phyloP scores from a whole-genome alignment of 2,113 vertebrate species.

The Labeo catla region DNA sequence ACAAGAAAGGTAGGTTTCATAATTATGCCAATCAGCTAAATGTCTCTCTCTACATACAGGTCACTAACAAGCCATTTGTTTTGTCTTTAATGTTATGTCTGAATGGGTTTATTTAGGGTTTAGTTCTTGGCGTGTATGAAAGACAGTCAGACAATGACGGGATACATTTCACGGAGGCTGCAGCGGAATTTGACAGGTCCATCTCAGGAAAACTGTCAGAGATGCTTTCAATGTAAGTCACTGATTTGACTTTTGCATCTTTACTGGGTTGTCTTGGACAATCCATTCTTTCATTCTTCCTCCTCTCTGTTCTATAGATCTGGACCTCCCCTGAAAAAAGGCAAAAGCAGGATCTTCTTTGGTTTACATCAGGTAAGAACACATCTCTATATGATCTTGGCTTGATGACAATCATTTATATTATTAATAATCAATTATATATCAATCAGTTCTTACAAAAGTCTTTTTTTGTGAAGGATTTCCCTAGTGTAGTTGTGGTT shows the following conservation, averaged over 20 bases:
- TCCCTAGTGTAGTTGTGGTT: conserved; percentile 86
- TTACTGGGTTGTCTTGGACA: no score
- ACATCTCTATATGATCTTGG: background rate
- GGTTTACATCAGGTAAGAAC: conserved; percentile 88
- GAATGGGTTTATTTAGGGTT: conserved; percentile 76
- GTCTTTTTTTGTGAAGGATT: conserved; percentile 77
- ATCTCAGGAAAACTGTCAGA: conserved; percentile 87
- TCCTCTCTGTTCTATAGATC: conserved; percentile 76
- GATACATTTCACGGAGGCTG: conserved; percentile 81
- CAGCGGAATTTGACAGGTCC: conserved; percentile 80
- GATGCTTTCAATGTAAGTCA: conserved; percentile 83
- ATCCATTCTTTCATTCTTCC: background rate
- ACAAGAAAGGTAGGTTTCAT: conserved; percentile 71
- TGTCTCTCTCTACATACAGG: background rate
- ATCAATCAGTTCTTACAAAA: background rate
- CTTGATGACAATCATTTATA: no score
- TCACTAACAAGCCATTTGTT: background rate
- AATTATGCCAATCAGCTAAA: background rate
- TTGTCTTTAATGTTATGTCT: background rate
- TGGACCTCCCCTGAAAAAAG: conserved; percentile 89
- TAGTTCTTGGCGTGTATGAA: conserved; percentile 89
- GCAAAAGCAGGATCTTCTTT: conserved; percentile 89
- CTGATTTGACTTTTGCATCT: background rate
- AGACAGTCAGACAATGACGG: conserved; percentile 75
- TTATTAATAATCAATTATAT: background rate